phyloP scores from a whole-genome alignment of 1,140 invertebrate genomes.

The fruit fly (Drosophila melanogaster) region DNA sequence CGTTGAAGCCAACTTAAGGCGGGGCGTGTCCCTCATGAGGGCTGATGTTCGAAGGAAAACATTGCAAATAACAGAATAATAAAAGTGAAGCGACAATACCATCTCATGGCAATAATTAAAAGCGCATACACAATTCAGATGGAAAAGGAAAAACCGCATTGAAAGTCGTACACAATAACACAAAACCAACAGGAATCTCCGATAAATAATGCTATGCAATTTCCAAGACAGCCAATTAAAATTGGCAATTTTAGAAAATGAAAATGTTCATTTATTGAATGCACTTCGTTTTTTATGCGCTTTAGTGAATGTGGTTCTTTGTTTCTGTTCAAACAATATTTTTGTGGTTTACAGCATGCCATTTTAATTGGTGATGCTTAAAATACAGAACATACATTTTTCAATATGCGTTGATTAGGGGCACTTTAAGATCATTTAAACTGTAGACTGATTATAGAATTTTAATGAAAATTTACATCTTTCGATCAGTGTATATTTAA shows the following conservation, averaged over 20 bases:
- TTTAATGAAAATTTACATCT: too few relatives aligned
- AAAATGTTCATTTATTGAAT: background rate
- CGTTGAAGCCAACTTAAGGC: slow-evolving; percentile 31
- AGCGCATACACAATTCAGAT: slow-evolving; percentile 52
- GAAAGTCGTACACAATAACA: background rate
- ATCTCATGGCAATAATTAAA: slow-evolving; percentile 72
- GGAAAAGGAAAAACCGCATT: slow-evolving; percentile 20
- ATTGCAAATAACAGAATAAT: slow-evolving; percentile 46
- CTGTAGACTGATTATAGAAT: too few relatives aligned
- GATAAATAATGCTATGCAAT: background rate
- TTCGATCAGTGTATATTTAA: slow-evolving; percentile 24
- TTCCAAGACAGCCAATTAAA: background rate
- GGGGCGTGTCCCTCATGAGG: background rate
- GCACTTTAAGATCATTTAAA: background rate
- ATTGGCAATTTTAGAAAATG: background rate
- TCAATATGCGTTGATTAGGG: too few relatives aligned
- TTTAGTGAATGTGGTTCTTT: background rate
- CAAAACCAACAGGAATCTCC: background rate
- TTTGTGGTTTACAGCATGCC: background rate
- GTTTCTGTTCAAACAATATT: background rate
- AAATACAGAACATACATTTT: too few relatives aligned
- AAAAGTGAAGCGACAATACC: slow-evolving; percentile 38
- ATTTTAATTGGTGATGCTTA: background rate
- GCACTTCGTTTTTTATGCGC: background rate
- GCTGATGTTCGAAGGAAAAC: slow-evolving; percentile 1